Evolutionary conservation across 2,113 vertebrate species (phyloP).

Genomic region (Protobothrops mucrosquamatus): DNA sequence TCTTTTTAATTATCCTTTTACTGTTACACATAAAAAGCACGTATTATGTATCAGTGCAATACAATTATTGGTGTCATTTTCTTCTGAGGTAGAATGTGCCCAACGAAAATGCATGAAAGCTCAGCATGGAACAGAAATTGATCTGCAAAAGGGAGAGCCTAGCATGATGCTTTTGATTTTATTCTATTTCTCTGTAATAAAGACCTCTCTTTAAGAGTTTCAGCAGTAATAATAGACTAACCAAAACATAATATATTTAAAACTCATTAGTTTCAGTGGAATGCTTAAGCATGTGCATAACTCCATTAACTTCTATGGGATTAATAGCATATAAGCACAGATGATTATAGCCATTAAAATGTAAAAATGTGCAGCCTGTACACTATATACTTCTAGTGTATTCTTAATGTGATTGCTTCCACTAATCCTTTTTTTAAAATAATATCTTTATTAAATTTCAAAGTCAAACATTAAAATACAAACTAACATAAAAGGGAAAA

Average conservation of each 20-base stretch:
- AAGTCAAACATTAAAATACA: neutral
- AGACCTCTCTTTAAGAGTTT: neutral
- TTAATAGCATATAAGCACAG: conserved; percentile 2
- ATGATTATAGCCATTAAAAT: conserved; percentile 1
- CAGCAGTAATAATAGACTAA: neutral
- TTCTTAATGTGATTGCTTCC: neutral
- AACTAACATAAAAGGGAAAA: neutral
- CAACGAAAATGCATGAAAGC: conserved; percentile 7
- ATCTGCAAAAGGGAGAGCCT: neutral
- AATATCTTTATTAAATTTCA: neutral
- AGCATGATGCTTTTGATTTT: neutral
- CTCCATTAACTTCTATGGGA: neutral
- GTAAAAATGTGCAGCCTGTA: neutral
- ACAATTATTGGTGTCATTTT: conserved; percentile 24
- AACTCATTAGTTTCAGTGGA: neutral
- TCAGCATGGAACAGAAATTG: conserved; percentile 15
- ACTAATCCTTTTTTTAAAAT: neutral
- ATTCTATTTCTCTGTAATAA: conserved; percentile 3
- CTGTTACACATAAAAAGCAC: neutral
- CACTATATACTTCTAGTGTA: neutral
- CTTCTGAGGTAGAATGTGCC: neutral
- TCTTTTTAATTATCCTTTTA: conserved; percentile 18
- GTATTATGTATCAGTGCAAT: conserved; percentile 15
- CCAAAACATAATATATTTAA: neutral
- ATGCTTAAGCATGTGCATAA: conserved; percentile 6